Conservation (phyloP, 2,113 vertebrate species). For the Muntiacus muntjak region DNA sequence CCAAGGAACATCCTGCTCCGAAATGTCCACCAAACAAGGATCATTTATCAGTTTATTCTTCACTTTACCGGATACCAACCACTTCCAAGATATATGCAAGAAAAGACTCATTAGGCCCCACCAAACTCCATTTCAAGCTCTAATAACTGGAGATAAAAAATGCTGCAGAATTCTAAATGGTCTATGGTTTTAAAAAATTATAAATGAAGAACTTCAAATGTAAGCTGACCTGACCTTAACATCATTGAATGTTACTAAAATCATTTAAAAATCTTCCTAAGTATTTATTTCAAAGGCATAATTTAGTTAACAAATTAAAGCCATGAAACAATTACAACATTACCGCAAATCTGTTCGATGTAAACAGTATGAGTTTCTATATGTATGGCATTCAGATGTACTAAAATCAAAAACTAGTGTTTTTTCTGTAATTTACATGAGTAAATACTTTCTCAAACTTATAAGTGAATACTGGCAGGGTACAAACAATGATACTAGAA, state of each 20-base stretch:
- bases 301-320: slow-evolving; percentile 23
- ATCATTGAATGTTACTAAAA: neutral
- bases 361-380: neutral
- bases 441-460: neutral
- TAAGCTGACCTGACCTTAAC: slow-evolving; percentile 8
- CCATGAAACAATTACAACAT: neutral
- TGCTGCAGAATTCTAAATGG: neutral
- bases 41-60: slow-evolving; percentile 61
- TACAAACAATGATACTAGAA: slow-evolving; percentile 18
- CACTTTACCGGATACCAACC: neutral
- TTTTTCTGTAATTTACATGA: neutral
- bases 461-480: neutral
- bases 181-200: neutral
- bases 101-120: neutral
- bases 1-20: slow-evolving; percentile 60
- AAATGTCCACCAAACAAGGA: slow-evolving; percentile 54
- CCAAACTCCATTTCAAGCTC: neutral
- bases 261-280: slow-evolving; percentile 11
- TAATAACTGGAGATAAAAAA: neutral
- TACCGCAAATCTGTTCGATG: neutral
- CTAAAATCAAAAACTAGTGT: neutral
- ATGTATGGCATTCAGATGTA: neutral
- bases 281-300: slow-evolving; percentile 23
- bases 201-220: slow-evolving; percentile 16
- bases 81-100: neutral